phyloP scores from a whole-genome alignment of 2,888 invertebrate species.

The Synanthedon tipuliformis region DNA sequence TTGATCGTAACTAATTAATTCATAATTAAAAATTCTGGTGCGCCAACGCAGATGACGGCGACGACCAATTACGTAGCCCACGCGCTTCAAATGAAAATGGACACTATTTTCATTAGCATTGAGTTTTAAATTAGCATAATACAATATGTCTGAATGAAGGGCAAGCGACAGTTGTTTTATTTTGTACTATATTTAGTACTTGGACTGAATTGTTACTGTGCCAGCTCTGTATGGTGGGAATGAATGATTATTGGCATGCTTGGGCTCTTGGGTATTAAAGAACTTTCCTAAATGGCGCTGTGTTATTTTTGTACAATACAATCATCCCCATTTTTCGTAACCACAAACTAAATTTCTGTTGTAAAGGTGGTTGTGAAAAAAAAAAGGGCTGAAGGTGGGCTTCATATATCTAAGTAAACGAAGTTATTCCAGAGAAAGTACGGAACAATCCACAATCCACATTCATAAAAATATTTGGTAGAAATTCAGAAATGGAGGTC shows the following conservation, averaged over 20 bases:
- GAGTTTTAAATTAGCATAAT: constrained; percentile 35
- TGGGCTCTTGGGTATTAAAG: constrained; percentile 4
- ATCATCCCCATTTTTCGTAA: too few species aligned
- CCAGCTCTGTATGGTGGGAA: constrained; percentile 46
- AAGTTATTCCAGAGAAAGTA: too few species aligned
- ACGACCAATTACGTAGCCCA: constrained; percentile 54
- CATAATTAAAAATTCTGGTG: constrained; percentile 70
- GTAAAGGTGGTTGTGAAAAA: too few species aligned
- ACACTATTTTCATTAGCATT: constrained; percentile 33
- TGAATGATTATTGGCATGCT: constrained; percentile 42
- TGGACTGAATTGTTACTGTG: constrained; percentile 65
- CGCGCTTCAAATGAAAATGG: constrained; percentile 32
- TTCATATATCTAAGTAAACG: too few species aligned
- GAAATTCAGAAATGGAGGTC: too few species aligned
- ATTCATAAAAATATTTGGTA: too few species aligned
- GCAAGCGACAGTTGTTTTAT: constrained; percentile 69
- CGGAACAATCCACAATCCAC: too few species aligned
- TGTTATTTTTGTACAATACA: too few species aligned
- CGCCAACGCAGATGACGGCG: constrained; percentile 55
- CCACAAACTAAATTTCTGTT: too few species aligned
- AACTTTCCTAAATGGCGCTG: too few species aligned
- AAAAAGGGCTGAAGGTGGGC: too few species aligned
- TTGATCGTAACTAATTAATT: constrained; percentile 66
- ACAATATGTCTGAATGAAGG: constrained; percentile 54
- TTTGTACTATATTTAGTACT: constrained; percentile 68